Conservation (phyloP, 2,888 invertebrate species). For the Ischnura elegans region DNA sequence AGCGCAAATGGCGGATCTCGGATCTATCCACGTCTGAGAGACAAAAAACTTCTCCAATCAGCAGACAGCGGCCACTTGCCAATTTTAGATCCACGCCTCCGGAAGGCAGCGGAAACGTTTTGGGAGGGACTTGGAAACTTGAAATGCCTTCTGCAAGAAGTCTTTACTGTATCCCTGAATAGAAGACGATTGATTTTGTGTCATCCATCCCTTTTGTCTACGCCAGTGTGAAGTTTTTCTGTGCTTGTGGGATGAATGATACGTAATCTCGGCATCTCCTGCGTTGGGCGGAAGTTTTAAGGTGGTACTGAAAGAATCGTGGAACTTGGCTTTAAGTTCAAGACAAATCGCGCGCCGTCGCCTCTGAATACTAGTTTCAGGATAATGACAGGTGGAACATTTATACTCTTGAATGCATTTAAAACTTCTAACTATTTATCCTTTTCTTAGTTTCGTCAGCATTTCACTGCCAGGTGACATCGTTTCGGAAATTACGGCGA, state of each 20-base stretch:
- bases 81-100: background rate
- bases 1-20: background rate
- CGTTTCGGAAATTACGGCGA: too few relatives aligned
- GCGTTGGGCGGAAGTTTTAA: background rate
- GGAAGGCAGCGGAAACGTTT: background rate
- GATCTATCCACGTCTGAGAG: background rate
- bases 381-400: background rate
- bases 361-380: background rate
- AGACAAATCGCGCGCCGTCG: background rate
- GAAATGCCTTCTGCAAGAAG: background rate
- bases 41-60: background rate
- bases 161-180: background rate
- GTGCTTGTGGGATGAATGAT: background rate
- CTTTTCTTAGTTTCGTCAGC: background rate
- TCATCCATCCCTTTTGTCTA: slow-evolving; percentile 24
- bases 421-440: background rate
- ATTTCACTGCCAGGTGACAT: too few relatives aligned
- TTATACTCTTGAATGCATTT: background rate
- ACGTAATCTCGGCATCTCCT: background rate
- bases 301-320: background rate
- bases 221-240: background rate
- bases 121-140: background rate
- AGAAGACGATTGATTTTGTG: slow-evolving; percentile 14
- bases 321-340: background rate
- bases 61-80: background rate